Evolutionary conservation across 2,797 vertebrate genomes (phyloP).

Genomic region (Mormyrops boulengeri): DNA sequence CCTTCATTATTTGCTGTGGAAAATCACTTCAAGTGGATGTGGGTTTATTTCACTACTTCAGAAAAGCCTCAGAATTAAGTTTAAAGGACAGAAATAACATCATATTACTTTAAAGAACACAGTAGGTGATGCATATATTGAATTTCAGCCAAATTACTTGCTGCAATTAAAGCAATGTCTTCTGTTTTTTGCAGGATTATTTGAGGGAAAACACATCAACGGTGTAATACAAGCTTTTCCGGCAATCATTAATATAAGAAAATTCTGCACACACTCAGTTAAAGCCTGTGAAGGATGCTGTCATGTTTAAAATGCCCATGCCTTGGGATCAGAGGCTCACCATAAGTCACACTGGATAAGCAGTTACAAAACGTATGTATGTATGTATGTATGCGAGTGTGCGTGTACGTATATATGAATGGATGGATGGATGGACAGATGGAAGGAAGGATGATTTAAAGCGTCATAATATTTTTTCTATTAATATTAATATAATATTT

Average conservation of each 20-base stretch:
- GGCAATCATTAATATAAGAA: background rate
- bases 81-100: slow-evolving; percentile 43
- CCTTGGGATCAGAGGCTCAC: background rate
- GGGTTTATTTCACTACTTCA: slow-evolving; percentile 31
- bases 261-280: background rate
- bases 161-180: slow-evolving; percentile 42
- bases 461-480: background rate
- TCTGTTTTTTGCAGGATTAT: slow-evolving; percentile 39
- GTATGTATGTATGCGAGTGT: background rate
- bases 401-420: background rate
- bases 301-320: background rate
- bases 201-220: slow-evolving; percentile 44
- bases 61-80: slow-evolving; percentile 37
- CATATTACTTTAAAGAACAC: slow-evolving; percentile 39
- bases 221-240: slow-evolving; percentile 9
- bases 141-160: slow-evolving; percentile 42
- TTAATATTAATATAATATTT: too few species aligned
- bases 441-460: background rate
- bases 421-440: background rate
- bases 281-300: background rate
- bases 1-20: slow-evolving; percentile 29
- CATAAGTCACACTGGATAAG: background rate
- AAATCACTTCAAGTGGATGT: slow-evolving; percentile 32
- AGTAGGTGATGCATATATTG: slow-evolving; percentile 43
- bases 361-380: background rate